Evolutionary conservation across 2,888 invertebrate species (phyloP).

Genomic region (Drosophila recens): DNA sequence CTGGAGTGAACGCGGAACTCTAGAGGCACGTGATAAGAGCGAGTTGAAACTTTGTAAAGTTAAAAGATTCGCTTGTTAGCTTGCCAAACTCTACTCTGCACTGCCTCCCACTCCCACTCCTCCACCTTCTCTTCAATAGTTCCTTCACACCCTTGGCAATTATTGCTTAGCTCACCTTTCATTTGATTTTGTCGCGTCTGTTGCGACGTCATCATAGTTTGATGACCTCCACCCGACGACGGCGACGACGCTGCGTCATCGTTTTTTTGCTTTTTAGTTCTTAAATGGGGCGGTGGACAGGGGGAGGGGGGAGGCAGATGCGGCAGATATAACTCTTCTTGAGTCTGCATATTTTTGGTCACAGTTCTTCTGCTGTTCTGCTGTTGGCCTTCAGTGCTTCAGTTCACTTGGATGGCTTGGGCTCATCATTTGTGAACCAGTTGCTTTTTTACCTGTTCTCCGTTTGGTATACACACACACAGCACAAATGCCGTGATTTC

Average conservation of each 20-base stretch:
- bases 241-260: constrained; percentile 68
- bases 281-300: constrained; percentile 3
- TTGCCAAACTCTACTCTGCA: constrained; percentile 1
- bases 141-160: constrained; percentile 1
- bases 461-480: constrained; percentile 53
- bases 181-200: constrained; percentile 40
- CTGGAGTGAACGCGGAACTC: constrained; percentile 35
- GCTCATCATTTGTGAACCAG: constrained; percentile 58
- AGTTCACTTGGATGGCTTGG: constrained; percentile 55
- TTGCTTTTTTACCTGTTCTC: constrained; percentile 61
- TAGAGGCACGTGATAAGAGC: constrained; percentile 42
- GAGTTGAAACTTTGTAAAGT: constrained; percentile 10
- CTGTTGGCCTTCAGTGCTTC: constrained; percentile 55
- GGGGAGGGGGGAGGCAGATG: neutral
- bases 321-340: constrained; percentile 45
- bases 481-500: constrained; percentile 33
- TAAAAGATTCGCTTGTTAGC: neutral
- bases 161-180: constrained; percentile 25
- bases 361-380: constrained; percentile 42
- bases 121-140: neutral
- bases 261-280: constrained; percentile 49
- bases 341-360: constrained; percentile 70
- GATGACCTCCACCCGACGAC: constrained; percentile 71
- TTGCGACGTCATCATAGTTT: constrained; percentile 76
- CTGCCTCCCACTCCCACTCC: neutral